A percentile compares a stretch with the other conserved stretches of the same genome.
These are phyloP conservation scores for Desoria tigrina DNA, from an alignment of 2,888 invertebrate species.

Conservation along the genomic window DNA sequence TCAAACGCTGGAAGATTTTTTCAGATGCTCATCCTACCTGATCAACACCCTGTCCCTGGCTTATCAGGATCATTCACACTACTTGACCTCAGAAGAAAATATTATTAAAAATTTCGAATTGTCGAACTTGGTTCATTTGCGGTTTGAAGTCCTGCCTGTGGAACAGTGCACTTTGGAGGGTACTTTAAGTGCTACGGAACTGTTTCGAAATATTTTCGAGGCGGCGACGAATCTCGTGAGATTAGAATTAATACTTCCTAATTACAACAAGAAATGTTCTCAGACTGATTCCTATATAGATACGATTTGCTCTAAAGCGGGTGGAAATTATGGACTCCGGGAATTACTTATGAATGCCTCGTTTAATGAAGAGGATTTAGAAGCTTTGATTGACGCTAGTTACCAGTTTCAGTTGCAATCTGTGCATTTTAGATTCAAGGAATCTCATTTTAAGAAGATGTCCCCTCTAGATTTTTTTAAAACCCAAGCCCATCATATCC, in stretches of 20 bases:
- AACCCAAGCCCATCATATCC: conserved; percentile 16
- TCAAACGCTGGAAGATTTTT: conserved; percentile 33
- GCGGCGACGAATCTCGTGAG: conserved; percentile 24
- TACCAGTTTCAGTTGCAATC: not conserved
- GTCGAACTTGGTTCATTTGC: conserved; percentile 29
- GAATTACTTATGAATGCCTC: not conserved
- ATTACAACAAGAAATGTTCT: conserved; percentile 21
- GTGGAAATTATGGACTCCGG: not conserved
- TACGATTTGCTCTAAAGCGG: not conserved
- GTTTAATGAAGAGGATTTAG: conserved; percentile 17
- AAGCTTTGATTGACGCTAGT: conserved; percentile 15
- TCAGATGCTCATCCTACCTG: conserved; percentile 5
- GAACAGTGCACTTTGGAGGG: not conserved
- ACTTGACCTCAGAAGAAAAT: conserved; percentile 11
- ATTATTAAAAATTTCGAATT: conserved; percentile 15
- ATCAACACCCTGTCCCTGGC: conserved; percentile 33
- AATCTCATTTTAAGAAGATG: conserved; percentile 14
- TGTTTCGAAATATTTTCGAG: conserved; percentile 28
- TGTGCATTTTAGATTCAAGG: not conserved
- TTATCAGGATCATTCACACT: conserved; percentile 35
- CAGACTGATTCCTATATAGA: conserved; percentile 25
- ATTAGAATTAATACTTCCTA: conserved; percentile 31
- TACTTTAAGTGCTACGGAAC: conserved; percentile 18
- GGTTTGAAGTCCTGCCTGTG: conserved; percentile 29
- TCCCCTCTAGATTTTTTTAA: conserved; percentile 31